These are phyloP conservation scores for Thalassoma bifasciatum DNA, from an alignment of 2,113 vertebrate species.

Conservation along the genomic window DNA sequence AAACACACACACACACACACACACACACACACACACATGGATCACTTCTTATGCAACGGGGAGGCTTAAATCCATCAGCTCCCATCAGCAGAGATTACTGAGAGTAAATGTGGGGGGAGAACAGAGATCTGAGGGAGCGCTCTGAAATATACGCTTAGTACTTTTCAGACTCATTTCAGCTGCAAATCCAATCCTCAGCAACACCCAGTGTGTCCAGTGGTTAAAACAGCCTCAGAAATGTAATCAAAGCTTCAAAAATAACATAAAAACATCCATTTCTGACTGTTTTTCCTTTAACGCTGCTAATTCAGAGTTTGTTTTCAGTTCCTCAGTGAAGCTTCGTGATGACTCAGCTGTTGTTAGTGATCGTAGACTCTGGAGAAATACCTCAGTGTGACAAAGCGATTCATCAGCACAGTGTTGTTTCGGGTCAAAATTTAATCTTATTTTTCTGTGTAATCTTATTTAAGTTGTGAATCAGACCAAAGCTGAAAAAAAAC, in stretches of 20 bases:
- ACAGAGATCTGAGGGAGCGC: constrained; percentile 7
- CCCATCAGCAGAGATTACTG: constrained; percentile 34
- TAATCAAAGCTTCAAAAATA: background rate
- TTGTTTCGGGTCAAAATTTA: no score
- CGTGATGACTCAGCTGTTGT: constrained; percentile 6
- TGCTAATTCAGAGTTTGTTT: background rate
- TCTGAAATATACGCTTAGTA: background rate
- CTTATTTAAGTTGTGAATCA: no score
- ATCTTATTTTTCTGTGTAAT: no score
- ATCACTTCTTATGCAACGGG: constrained; percentile 44
- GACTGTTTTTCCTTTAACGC: background rate
- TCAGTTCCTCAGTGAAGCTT: background rate
- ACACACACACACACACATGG: constrained; percentile 10
- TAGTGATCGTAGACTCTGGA: background rate
- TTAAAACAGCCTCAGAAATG: background rate
- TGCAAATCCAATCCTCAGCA: background rate
- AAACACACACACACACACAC: no score
- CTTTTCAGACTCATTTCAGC: background rate
- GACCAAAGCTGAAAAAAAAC: no score
- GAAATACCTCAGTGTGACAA: no score
- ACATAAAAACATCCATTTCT: background rate
- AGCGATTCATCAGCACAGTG: no score
- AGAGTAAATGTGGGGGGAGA: background rate
- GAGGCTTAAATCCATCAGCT: constrained; percentile 35
- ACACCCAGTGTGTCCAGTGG: background rate